phyloP scores from a whole-genome alignment of 2,113 vertebrate species.

The Cryptomyrus ogoouensis region DNA sequence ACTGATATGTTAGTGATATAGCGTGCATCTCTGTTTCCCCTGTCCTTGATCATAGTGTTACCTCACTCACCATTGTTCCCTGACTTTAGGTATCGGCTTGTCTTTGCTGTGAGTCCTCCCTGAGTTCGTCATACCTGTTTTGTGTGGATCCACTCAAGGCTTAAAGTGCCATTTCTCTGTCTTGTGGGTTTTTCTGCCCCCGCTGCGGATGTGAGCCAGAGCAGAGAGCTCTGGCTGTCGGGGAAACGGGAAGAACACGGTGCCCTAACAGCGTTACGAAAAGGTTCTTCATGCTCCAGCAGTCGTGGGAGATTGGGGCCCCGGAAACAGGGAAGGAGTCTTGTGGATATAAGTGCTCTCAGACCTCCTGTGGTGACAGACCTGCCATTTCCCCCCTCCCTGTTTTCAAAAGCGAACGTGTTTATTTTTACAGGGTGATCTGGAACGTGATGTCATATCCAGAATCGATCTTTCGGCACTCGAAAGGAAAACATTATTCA shows the following conservation, averaged over 20 bases:
- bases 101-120: neutral
- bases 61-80: neutral
- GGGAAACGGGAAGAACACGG: neutral
- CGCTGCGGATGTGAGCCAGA: neutral
- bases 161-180: neutral
- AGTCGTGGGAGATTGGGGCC: neutral
- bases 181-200: neutral
- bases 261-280: neutral
- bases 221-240: neutral
- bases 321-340: neutral
- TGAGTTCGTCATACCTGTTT: neutral
- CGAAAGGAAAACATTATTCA: neutral
- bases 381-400: neutral
- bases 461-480: neutral
- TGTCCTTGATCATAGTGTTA: neutral
- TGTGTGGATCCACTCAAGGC: neutral
- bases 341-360: neutral
- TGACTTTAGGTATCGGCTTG: neutral
- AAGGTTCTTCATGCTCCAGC: conserved; percentile 1
- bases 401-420: neutral
- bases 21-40: neutral
- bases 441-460: neutral
- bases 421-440: neutral
- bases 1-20: neutral
- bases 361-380: neutral